Evolutionary conservation across 2,113 vertebrate genomes (phyloP), one percentile per base, ranked within the genome.

Genomic region (Fulica atra): DNA sequence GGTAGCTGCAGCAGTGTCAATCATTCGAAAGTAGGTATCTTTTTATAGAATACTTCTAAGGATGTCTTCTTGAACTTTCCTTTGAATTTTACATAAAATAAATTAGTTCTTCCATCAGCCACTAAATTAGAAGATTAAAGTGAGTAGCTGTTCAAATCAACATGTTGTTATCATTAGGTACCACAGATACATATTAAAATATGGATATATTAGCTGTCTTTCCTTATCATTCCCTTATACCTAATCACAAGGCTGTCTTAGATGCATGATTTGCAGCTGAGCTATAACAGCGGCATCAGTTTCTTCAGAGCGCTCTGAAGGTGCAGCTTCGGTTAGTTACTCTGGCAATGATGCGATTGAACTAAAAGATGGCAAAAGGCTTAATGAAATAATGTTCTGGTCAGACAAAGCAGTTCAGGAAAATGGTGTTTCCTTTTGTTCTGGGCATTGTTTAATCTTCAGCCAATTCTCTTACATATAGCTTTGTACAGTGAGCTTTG

Each of bases 11-110:
- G 60, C 24, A 48, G 11, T 2, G 19, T 92, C 88, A 93, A 19
- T 95, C 86, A 89, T 44, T 53, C 76, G 54, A 72, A 91, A 91
- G 60, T 11, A 35, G 51, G 3, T 69, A 15, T 65, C 88, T 86
- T 86, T 91, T 93, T 83, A 88, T 79, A 90, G 70, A 79, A 54
- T 31, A 40, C n/a, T 76, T 93, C 77, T 94, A 57, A 35, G 78
- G 42, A 40, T 76, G 57, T 93, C 74, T 63, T 77, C 91, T 92
- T 86, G 64, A 92, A 74, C 65, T 91, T 92, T 86, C 73, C 56
- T 91, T 84, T 89, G 70, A 87, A 87, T 94, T 95, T 89, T 91
- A 56, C 80, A 91, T 96, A 86, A 93, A 94, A 80, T 86, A 95
- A 96, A 86, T 89, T 36, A 85, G 42, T 81, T 13, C 86, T 92